Evolutionary conservation across 2,888 invertebrate genomes (phyloP), one percentile per base, ranked within the genome.

Genomic region (Mimachlamys varia): DNA sequence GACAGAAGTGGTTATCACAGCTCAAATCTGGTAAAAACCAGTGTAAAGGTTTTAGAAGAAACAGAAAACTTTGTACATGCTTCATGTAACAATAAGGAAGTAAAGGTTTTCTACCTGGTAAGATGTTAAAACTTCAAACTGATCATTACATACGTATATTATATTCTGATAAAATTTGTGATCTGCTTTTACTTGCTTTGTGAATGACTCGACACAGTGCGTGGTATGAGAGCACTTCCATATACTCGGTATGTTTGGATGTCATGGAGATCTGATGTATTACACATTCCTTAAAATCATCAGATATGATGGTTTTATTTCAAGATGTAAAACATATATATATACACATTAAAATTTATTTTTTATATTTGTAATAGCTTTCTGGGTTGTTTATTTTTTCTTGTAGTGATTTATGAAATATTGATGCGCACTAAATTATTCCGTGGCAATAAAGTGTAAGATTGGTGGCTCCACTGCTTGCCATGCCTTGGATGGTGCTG

Each of bases 281-380:
- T 33, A 76, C 33, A 76, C 33, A 76, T 76, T 76, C 27, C 76
- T 1, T 76, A 76, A 76, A 7, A 33, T 76, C 13, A 2, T 76
- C 33, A 33, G 76, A 76, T 76, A 27, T 13, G 76, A 76, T 76
- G 33, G 76, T 76, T 76, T 76, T 76, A 76, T 76, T 33, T 76
- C 27, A 7, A 76, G 12, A 33, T 76, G 76, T 76, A 76, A 76
- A 76, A 33, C 27, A 33, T 33, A 76, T 76, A 76, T 76, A 76
- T 76, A 76, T 33, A 76, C 22, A 62, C 22, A 62, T 62, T 33
- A 33, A 76, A 76, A 76, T n/a, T 2, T 13, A 76, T 76, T 76
- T 76, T 76, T 76, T 76, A 76, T 76, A 76, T 76, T 76, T 76
- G 76, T 76, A 76, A 76, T 33, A 15, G 76, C 27, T 76, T 76